These are phyloP conservation scores for Sycophila texana DNA, from an alignment of 2,888 invertebrate species.

Conservation along the genomic window DNA sequence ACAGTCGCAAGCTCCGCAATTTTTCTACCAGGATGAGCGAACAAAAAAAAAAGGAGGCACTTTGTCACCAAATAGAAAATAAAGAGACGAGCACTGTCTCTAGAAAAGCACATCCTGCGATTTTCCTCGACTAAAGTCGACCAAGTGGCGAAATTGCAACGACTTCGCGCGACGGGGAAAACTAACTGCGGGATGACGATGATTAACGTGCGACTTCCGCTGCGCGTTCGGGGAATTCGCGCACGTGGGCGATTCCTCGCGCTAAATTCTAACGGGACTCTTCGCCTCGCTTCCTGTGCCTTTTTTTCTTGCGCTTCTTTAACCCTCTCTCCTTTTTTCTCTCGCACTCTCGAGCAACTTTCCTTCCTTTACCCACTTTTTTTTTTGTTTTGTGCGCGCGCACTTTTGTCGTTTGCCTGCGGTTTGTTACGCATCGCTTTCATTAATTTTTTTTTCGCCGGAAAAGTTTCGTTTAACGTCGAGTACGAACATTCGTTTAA, in stretches of 20 bases:
- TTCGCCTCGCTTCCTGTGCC: neutral
- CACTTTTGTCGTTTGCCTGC: too few species aligned
- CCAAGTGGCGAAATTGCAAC: constrained; percentile 16
- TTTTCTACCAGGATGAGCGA: neutral
- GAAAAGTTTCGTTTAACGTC: too few species aligned
- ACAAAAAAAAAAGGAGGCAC: neutral
- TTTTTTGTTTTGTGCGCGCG: neutral
- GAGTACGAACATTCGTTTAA: too few species aligned
- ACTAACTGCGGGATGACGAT: neutral
- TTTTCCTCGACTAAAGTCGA: neutral
- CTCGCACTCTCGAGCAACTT: neutral
- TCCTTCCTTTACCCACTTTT: neutral
- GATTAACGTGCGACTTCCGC: constrained; percentile 49
- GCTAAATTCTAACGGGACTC: neutral
- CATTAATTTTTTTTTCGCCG: too few species aligned
- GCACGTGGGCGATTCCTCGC: constrained; percentile 12
- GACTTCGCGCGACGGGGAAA: constrained; percentile 12
- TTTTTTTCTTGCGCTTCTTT: constrained; percentile 3
- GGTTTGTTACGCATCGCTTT: too few species aligned
- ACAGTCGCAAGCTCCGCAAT: too few species aligned
- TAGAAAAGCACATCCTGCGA: constrained; percentile 23
- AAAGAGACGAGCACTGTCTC: neutral
- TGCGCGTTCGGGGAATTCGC: constrained; percentile 23
- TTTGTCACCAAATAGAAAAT: neutral
- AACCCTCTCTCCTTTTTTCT: constrained; percentile 1